Conservation (phyloP, 2,888 invertebrate genomes). For the Spisula subtruncata region DNA sequence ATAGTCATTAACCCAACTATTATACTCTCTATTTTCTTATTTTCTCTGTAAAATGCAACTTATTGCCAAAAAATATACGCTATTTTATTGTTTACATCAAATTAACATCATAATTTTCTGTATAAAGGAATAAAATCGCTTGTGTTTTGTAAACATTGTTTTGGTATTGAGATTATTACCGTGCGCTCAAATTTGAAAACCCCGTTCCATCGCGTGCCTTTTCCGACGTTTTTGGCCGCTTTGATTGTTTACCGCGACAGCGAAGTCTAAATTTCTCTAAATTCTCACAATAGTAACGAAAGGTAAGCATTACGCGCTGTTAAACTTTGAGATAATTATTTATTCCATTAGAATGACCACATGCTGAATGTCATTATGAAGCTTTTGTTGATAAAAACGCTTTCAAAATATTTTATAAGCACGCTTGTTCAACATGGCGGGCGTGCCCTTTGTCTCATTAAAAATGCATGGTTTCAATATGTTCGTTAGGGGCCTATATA, state of each 20-base stretch:
- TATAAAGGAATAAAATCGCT: too few relatives aligned
- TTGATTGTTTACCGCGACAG: constrained; percentile 3
- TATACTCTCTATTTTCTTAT: not conserved
- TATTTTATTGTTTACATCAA: too few relatives aligned
- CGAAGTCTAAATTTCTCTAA: constrained; percentile 45
- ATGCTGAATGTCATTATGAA: not conserved
- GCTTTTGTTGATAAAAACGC: not conserved
- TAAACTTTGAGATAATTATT: not conserved
- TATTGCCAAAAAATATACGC: too few relatives aligned
- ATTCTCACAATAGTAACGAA: not conserved
- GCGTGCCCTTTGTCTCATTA: constrained; percentile 15
- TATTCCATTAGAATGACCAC: not conserved
- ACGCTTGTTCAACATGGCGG: constrained; percentile 9
- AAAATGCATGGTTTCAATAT: not conserved
- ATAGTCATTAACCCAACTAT: not conserved
- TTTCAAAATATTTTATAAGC: not conserved
- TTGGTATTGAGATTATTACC: constrained; percentile 52
- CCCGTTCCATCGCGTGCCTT: constrained; percentile 69
- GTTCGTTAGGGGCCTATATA: not conserved
- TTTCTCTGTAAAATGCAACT: too few relatives aligned
- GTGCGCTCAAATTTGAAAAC: constrained; percentile 74
- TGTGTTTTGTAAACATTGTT: not conserved
- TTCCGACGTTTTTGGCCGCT: constrained; percentile 64
- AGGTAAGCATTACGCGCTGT: constrained; percentile 10
- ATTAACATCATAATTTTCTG: too few relatives aligned